phyloP scores from a whole-genome alignment of 2,888 invertebrate species.

The Limnephilus auricula region DNA sequence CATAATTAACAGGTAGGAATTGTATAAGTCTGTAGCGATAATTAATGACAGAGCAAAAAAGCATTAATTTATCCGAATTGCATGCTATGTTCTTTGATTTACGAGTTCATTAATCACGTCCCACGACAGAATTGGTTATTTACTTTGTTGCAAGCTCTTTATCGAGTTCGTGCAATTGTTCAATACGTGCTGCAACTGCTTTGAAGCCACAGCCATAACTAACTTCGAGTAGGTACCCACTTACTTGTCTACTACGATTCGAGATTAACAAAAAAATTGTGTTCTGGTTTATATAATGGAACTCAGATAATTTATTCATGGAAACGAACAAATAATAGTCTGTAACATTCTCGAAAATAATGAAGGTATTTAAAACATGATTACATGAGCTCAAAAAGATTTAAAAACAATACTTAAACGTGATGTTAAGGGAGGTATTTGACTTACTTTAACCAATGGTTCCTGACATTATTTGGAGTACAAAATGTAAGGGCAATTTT shows the following conservation, averaged over 20 bases:
- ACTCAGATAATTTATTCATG: background rate
- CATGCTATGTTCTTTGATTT: slow-evolving; percentile 6
- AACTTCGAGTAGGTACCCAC: background rate
- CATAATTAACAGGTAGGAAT: too few relatives aligned
- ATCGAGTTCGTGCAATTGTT: slow-evolving; percentile 41
- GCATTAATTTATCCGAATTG: background rate
- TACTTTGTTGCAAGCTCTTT: slow-evolving; percentile 32
- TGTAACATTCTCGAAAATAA: too few relatives aligned
- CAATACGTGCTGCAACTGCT: slow-evolving; percentile 25
- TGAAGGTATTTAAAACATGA: too few relatives aligned
- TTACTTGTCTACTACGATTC: background rate
- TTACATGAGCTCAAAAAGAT: too few relatives aligned
- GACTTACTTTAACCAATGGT: too few relatives aligned
- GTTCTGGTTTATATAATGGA: background rate
- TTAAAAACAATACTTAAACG: too few relatives aligned
- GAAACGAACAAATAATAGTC: background rate
- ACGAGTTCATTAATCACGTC: slow-evolving; percentile 40
- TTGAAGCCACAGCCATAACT: background rate
- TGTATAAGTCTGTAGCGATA: background rate
- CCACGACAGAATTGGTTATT: slow-evolving; percentile 19
- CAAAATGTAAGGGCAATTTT: too few relatives aligned
- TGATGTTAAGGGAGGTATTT: too few relatives aligned
- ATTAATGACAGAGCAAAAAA: background rate
- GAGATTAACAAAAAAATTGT: background rate
- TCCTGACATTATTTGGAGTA: too few relatives aligned